phyloP scores from a whole-genome alignment of 2,888 invertebrate species.

The Drosophila infuscata region DNA sequence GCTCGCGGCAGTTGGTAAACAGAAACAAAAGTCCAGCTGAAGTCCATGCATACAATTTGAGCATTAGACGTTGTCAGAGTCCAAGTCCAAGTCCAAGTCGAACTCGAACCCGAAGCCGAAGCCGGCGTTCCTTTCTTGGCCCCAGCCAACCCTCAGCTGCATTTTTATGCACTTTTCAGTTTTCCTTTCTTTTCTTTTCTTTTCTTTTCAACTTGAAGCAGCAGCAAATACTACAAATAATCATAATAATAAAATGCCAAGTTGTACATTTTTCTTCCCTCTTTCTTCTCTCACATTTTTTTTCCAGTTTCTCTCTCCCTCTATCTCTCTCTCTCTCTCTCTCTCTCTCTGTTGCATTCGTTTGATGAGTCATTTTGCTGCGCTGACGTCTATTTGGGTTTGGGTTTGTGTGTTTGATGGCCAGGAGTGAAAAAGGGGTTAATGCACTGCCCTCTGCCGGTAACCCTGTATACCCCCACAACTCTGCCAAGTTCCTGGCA shows the following conservation, averaged over 20 bases:
- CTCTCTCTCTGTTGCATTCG: conserved; percentile 22
- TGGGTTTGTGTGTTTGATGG: conserved; percentile 19
- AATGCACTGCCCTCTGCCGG: conserved; percentile 68
- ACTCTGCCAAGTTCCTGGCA: conserved; percentile 58
- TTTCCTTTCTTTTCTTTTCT: conserved; percentile 54
- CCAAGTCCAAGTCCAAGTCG: conserved; percentile 25
- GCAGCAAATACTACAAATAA: conserved; percentile 80
- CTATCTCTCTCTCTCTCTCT: not conserved
- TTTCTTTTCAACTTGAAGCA: conserved; percentile 62
- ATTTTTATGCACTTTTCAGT: conserved; percentile 79
- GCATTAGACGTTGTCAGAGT: conserved; percentile 56
- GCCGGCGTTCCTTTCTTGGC: conserved; percentile 21
- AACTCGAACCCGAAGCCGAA: conserved; percentile 16
- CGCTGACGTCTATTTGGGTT: conserved; percentile 40
- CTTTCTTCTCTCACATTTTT: conserved; percentile 12
- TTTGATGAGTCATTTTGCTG: conserved; percentile 77
- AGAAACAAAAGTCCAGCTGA: conserved; percentile 76
- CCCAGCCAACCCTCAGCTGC: conserved; percentile 52
- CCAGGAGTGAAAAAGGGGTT: conserved; percentile 68
- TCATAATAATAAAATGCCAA: conserved; percentile 81
- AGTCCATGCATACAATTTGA: conserved; percentile 74
- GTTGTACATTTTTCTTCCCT: conserved; percentile 73
- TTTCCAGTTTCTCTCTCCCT: not conserved
- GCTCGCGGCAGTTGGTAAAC: conserved; percentile 79
- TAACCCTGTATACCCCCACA: conserved; percentile 30